phyloP scores from a whole-genome alignment of 2,797 vertebrate genomes.

The Hephaestus fuliginosus region DNA sequence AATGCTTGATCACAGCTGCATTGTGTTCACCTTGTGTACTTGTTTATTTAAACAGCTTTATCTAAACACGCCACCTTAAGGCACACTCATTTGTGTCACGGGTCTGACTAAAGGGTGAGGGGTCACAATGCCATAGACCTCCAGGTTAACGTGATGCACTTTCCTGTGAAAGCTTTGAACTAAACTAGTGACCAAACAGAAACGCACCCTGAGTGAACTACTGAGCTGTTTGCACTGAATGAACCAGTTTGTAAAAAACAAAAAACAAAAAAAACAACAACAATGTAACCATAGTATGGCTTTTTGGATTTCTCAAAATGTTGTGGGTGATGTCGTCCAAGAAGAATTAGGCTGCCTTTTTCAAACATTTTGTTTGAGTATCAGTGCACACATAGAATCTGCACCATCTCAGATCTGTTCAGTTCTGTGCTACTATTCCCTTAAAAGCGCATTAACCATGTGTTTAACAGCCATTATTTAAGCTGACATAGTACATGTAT shows the following conservation, averaged over 20 bases:
- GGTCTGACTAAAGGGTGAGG: conserved; percentile 53
- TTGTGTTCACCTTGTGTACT: conserved; percentile 52
- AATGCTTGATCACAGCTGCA: conserved; percentile 59
- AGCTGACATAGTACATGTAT: conserved; percentile 20
- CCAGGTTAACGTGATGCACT: conserved; percentile 44
- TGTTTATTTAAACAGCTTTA: conserved; percentile 55
- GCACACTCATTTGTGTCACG: conserved; percentile 61
- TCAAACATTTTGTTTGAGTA: conserved; percentile 17
- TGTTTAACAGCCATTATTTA: conserved; percentile 8
- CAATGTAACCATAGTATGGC: not conserved
- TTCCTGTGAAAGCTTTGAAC: conserved; percentile 53
- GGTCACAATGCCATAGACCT: conserved; percentile 35
- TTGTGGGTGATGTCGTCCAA: conserved; percentile 24
- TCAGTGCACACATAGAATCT: not conserved
- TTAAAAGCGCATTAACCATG: conserved; percentile 11
- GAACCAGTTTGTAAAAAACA: conserved; percentile 26
- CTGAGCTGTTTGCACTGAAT: conserved; percentile 39
- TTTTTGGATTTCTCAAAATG: conserved; percentile 20
- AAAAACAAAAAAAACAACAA: conserved; percentile 10
- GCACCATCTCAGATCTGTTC: not conserved
- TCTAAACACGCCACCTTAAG: conserved; percentile 41
- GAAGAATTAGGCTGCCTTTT: conserved; percentile 10
- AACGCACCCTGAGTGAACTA: conserved; percentile 6
- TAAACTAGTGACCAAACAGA: conserved; percentile 38
- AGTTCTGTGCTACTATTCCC: conserved; percentile 5